Evolutionary conservation across 2,113 vertebrate genomes (phyloP).

Genomic region (Cyprinus carpio): DNA sequence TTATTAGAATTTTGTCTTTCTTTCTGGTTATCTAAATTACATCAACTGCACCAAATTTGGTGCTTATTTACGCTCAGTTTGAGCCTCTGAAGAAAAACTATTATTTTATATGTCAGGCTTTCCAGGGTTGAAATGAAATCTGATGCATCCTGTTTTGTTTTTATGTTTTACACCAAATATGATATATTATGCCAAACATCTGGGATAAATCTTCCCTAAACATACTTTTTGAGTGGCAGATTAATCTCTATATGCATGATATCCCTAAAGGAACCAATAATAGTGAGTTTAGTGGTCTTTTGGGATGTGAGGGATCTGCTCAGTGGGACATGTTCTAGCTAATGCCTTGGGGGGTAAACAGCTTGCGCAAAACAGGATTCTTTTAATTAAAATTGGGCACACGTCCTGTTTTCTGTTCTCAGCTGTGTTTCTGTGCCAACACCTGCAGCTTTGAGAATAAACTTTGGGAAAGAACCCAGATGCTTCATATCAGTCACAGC

Average conservation of each 20-base stretch:
- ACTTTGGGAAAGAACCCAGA: background rate
- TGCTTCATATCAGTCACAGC: background rate
- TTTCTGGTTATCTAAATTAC: background rate
- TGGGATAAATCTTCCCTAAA: background rate
- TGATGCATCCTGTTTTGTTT: background rate
- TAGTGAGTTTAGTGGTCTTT: conserved; percentile 5
- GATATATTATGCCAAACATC: background rate
- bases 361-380: conserved; percentile 15
- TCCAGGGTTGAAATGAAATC: background rate
- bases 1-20: background rate
- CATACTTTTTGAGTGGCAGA: background rate
- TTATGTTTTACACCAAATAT: background rate
- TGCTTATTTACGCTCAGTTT: background rate
- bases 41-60: background rate
- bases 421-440: conserved; percentile 14
- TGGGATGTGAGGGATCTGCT: background rate
- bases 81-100: background rate
- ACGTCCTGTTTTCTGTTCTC: conserved; percentile 17
- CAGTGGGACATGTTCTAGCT: background rate
- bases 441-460: conserved; percentile 30
- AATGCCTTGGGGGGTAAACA: conserved; percentile 32
- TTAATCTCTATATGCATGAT: background rate
- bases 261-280: background rate
- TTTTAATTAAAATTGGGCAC: conserved; percentile 25
- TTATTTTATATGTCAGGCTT: background rate